Evolutionary conservation across 2,113 vertebrate genomes (phyloP).

Genomic region (Psilopogon haemacephalus): DNA sequence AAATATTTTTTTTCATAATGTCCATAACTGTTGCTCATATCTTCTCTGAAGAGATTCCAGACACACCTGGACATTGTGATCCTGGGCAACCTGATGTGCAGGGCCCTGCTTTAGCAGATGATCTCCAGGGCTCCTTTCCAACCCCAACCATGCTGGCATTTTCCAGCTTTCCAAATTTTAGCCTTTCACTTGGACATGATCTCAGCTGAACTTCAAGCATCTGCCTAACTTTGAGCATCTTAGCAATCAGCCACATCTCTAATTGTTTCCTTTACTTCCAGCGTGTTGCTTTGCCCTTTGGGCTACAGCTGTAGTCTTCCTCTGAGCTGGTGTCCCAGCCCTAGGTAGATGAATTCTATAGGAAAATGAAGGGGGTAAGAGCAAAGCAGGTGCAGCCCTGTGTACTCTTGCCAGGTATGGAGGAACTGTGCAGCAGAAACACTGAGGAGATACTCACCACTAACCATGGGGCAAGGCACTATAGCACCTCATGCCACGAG

Average conservation of each 20-base stretch:
- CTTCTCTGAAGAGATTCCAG: no score
- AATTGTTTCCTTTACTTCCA: background rate
- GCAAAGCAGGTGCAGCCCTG: no score
- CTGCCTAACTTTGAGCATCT: background rate
- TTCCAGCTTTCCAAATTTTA: background rate
- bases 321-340: background rate
- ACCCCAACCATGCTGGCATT: no score
- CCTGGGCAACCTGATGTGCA: no score
- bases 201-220: background rate
- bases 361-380: background rate
- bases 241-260: background rate
- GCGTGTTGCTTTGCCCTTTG: background rate
- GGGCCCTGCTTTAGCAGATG: no score
- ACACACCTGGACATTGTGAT: no score
- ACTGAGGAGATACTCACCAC: no score
- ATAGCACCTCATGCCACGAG: background rate
- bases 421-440: background rate
- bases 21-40: background rate
- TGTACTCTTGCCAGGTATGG: rapidly evolving
- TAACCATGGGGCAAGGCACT: no score
- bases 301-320: background rate
- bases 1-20: background rate
- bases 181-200: rapidly evolving
- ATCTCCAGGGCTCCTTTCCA: no score
- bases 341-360: background rate